Conservation (phyloP, 2,113 vertebrate species). For the Paralichthys olivaceus region DNA sequence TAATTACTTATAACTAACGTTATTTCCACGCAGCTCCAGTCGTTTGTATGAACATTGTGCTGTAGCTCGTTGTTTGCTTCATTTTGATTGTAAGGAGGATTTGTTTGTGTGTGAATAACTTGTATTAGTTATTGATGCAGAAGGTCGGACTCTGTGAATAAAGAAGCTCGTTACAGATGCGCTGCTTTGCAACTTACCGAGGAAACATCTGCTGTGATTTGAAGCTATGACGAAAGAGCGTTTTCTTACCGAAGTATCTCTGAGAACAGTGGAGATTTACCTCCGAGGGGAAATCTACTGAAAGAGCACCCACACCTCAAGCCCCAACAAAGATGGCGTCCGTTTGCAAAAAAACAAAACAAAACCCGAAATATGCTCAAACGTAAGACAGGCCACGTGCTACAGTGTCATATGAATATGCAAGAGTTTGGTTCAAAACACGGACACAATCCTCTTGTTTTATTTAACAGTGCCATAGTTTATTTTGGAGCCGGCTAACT, state of each 20-base stretch:
- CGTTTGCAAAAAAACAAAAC: background rate
- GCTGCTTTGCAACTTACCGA: no score
- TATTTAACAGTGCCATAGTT: accelerated
- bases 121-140: no score
- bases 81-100: no score
- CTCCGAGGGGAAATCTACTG: background rate
- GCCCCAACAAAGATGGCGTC: constrained; percentile 44
- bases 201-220: background rate
- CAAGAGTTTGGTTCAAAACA: background rate
- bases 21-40: no score
- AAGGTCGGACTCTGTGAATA: no score
- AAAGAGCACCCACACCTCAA: background rate
- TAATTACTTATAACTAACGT: no score
- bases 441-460: background rate
- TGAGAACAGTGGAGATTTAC: constrained; percentile 3
- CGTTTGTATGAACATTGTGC: no score
- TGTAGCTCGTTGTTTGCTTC: no score
- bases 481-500: background rate
- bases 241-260: constrained; percentile 6
- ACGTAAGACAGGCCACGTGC: no score
- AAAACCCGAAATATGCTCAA: background rate
- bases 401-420: no score
- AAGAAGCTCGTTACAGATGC: no score
- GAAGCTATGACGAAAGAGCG: background rate
- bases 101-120: no score